Evolutionary conservation across 2,888 invertebrate species (phyloP), one percentile per base, ranked within the genome.

Genomic region (Gryllus longicercus): DNA sequence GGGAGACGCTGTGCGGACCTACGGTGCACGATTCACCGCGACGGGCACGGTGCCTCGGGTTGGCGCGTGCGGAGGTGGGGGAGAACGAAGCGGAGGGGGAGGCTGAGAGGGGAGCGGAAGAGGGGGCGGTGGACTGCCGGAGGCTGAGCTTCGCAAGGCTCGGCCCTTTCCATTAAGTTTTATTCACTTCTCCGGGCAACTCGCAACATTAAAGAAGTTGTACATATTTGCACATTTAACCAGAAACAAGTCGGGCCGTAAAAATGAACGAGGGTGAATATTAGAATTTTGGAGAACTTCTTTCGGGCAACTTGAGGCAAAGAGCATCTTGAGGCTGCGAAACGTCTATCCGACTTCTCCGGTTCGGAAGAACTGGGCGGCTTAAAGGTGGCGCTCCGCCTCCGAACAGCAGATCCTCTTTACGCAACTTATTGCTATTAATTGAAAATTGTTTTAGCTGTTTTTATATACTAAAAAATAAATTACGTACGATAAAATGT

Each of bases 151-250:
- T 18, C 16, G 16, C 63, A n/a, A 63, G 63, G 63, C n/a, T n/a
- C 63, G n/a, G n/a, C 63, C 63, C 63, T 18, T 63, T 63, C 16
- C 63, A 63, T 63, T 63, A 63, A 63, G n/a, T 63, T 63, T 63
- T 63, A 63, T 63, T 63, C 63, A 63, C 63, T 63, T 63, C 63
- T 63, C 63, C 63, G 63, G 63, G 63, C 63, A 63, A 63, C 63
- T 63, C 63, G 63, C 14, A 63, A 63, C 63, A 63, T 63, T 63
- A 63, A 63, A 63, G 63, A 63, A 63, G 63, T 63, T 63, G 63
- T 63, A 63, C 63, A 63, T 63, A 63, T 63, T 63, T 63, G 63
- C 63, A 63, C 63, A 63, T 63, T 63, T 63, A 63, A 63, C 63
- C 63, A 63, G 63, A 63, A 63, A 63, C 63, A 63, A 63, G 63